Evolutionary conservation across 2,113 vertebrate species (phyloP), one percentile per base, ranked within the genome.

Genomic region (Pachycephala philippinensis): DNA sequence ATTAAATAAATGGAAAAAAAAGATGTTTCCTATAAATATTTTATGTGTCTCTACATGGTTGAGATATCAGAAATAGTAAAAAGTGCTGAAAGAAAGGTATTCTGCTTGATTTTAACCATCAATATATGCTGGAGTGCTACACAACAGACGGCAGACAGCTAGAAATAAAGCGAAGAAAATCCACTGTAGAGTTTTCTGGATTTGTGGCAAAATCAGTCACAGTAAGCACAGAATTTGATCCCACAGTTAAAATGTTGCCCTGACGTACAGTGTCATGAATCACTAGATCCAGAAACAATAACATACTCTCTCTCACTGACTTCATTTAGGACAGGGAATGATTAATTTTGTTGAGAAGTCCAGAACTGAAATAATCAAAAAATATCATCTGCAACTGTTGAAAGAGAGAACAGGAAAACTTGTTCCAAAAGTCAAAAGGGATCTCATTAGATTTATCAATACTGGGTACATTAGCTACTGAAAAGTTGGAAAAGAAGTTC

Each of bases 201-300:
- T 82, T 16, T 50, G 35, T 68, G 77, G 47, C 13, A 87, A 85
- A 89, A 78, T 78, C 33, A 61, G 59, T 69, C 54, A 57, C 18
- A 35, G 15, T 15, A 87, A 90, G 24, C n/a, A 68, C 17, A 84
- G 61, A 82, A 89, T 91, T 56, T 72, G 9, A 78, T 78, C 24
- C 19, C 1, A 1, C 15, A 31, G 22, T 60, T 53, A 49, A 82
- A 75, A 63, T 27, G 2, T 31, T 2, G 2, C 28, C 13, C 16
- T 2, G 1, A 19, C 0, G 0, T 45, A 61, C 12, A 64, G 21
- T 45, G n/a, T 19, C 35, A 52, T 8, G 13, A 16, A 7, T 28
- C 3, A 0, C 47, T 64, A 75, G 35, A 60, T 65, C 57, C 31
- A 87, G 56, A 84, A 50, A 54, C 31, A 50, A 13, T 6, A 72